These are phyloP conservation scores for Noctuana brunneofusca DNA, from an alignment of 2,888 invertebrate genomes.

Conservation along the genomic window DNA sequence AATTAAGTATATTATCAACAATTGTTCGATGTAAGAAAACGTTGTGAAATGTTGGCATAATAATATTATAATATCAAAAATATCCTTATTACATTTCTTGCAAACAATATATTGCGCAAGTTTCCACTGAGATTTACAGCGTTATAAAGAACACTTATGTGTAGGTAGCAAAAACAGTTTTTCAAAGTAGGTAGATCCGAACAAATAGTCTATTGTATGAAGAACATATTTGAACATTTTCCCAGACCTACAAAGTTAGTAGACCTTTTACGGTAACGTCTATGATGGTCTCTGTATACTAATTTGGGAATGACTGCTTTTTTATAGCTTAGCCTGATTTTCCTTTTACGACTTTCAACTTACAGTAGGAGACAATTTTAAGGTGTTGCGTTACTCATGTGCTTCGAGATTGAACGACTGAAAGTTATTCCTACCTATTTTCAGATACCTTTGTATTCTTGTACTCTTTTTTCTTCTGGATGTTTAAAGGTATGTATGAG, in stretches of 20 bases:
- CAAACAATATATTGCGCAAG: not conserved
- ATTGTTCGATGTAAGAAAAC: no score
- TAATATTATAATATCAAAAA: no score
- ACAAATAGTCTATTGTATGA: slow-evolving; percentile 18
- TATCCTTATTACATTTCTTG: no score
- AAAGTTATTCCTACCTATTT: no score
- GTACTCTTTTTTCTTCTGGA: no score
- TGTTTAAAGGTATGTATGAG: no score
- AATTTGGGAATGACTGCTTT: slow-evolving; percentile 9
- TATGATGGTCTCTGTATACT: slow-evolving; percentile 11
- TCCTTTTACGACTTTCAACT: slow-evolving; percentile 23
- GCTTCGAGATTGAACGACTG: no score
- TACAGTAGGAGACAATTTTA: not conserved
- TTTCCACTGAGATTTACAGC: not conserved
- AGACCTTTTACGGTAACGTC: slow-evolving; percentile 12
- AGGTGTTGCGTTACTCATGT: not conserved
- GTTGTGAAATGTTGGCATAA: no score
- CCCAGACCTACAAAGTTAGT: slow-evolving; percentile 17
- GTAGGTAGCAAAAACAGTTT: slow-evolving; percentile 1
- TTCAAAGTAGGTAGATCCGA: not conserved
- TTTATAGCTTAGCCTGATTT: slow-evolving; percentile 1
- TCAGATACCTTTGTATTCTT: no score
- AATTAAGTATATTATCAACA: no score
- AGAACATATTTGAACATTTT: slow-evolving; percentile 7
- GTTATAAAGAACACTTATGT: not conserved